phyloP scores from a whole-genome alignment of 2,113 vertebrate genomes.

The Oreotrochilus melanogaster region DNA sequence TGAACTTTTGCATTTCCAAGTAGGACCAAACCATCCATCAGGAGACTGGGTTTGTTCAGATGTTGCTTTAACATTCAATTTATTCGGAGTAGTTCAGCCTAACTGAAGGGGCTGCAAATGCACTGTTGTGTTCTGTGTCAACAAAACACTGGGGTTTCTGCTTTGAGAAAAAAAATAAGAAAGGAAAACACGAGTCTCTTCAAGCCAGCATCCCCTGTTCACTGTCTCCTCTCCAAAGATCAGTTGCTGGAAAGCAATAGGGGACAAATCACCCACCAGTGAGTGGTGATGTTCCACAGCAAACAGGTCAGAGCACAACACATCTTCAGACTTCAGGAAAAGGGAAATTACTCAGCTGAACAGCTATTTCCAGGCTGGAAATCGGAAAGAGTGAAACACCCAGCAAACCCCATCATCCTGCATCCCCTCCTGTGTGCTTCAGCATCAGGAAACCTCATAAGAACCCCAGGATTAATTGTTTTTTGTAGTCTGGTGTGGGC shows the following conservation, averaged over 20 bases:
- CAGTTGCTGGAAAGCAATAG: background rate
- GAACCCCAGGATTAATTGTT: background rate
- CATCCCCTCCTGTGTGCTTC: background rate
- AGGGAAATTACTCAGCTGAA: background rate
- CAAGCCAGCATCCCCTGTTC: background rate
- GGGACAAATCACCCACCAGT: background rate
- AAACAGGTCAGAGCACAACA: background rate
- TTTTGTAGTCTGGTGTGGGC: background rate
- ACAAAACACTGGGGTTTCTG: background rate
- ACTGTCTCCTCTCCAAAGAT: background rate
- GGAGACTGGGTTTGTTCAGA: background rate
- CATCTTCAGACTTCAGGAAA: background rate
- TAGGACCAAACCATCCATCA: background rate
- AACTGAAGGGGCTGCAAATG: constrained; percentile 41
- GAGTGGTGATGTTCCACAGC: background rate
- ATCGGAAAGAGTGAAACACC: background rate
- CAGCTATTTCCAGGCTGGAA: background rate
- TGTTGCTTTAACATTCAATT: constrained; percentile 19
- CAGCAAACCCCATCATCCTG: background rate
- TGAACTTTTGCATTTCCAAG: background rate
- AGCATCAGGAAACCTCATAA: background rate
- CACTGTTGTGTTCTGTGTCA: constrained; percentile 3
- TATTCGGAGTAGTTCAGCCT: constrained; percentile 45
- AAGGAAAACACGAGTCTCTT: background rate
- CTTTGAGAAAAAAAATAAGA: background rate